Evolutionary conservation across 2,113 vertebrate species (phyloP), one percentile per base, ranked within the genome.

Genomic region (Nothocercus nigrocapillus): DNA sequence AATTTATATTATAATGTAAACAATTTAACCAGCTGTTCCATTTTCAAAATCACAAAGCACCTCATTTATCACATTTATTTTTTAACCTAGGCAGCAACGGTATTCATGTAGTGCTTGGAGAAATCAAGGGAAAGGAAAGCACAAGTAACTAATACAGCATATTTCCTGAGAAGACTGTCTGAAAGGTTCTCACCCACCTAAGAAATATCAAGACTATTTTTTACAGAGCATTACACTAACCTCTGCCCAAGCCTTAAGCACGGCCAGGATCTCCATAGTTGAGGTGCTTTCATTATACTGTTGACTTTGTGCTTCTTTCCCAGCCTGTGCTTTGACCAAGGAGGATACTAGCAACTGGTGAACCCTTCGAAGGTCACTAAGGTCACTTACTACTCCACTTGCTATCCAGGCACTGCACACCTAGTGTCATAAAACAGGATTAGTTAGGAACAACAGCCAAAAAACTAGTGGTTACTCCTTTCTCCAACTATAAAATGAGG

Each of bases 191-290:
- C 79, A 66, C 19, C 63, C 11, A 28, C 28, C 28, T 17, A 78
- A 8, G 4, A 59, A 3, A 40, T 69, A 90, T 6, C 38, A 61
- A 78, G 61, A 68, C 34, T 66, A 32, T 28, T 3, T 20, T 22
- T 21, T 42, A 76, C 25, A 75, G 21, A 92, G 24, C 21, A 66
- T 68, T 76, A 47, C 5, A 96, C 96, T 90, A 86, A 97, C 99
- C 98, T 99, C 98, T 53, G 99, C 99, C 99, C 99, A 99, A 91
- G 99, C 99, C 97, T 99, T 99, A 27, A 99, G 98, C 42, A 99
- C 99, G 45, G 99, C 98, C 88, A 99, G 96, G 3, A 98, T 98
- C 89, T 99, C 99, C 99, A 99, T 99, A 51, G 99, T 99, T 51
- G 97, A 98, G 13, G 98, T 97, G 75, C 99, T 99, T 97, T 99